Evolutionary conservation across 2,888 invertebrate species (phyloP), one percentile per base, ranked within the genome.

Genomic region (Polylopha cassiicola): DNA sequence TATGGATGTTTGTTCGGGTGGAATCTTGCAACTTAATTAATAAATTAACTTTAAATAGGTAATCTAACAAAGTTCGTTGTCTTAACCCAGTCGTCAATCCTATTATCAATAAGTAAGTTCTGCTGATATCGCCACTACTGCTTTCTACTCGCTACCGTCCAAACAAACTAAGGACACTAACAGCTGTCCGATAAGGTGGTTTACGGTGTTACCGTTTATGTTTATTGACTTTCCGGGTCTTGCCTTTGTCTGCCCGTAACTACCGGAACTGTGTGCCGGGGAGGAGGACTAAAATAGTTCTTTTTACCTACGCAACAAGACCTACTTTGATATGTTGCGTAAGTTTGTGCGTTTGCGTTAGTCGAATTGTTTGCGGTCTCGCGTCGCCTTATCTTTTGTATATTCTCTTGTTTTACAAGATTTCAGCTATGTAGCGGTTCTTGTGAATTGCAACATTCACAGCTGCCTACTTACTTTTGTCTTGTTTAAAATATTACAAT

Each of bases 111-210:
- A 28, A 14, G 13, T 17, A 16, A 39, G 15, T 32, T 22, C 27
- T 32, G 14, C 30, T 36, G 41, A 29, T 30, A 36, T 28, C 33
- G 24, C 34, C 24, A 29, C 24, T 41, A 41, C 24, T 36, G 30
- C 29, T 34, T 41, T 41, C 34, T 41, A 36, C 5, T 22, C 6
- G 37, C 14, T 29, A 17, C 11, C 16, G 38, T 26, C 36, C 22
- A 16, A 21, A 28, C 18, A 16, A 16, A 41, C 24, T 16, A 39
- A 29, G 36, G 36, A 36, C 36, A 36, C 33, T 39, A 39, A 36
- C 42, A 37, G 39, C 28, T 16, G 37, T 37, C 38, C 44, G 50
- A 50, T 48, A 50, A 50, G 41, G 46, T 47, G 43, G 30, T 48
- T 50, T 48, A 50, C 47, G 38, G 44, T 48, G 48, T 46, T 34